phyloP scores from a whole-genome alignment of 1,140 invertebrate genomes.

The Euwallacea fornicatus region DNA sequence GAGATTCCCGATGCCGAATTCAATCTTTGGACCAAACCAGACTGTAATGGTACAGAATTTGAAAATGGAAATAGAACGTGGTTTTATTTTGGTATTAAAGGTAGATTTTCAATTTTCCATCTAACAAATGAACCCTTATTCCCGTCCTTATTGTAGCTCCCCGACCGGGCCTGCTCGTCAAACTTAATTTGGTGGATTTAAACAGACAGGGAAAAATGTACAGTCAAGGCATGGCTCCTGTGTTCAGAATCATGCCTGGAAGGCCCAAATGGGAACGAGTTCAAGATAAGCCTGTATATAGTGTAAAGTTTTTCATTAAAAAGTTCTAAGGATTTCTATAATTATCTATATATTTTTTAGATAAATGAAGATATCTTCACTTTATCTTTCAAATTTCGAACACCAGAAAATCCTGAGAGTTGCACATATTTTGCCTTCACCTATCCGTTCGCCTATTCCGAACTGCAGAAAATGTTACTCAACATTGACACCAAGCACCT shows the following conservation, averaged over 20 bases:
- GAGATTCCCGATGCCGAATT: constrained; percentile 75
- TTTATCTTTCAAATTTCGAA: constrained; percentile 76
- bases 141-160: constrained; percentile 54
- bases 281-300: constrained; percentile 67
- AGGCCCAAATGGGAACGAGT: constrained; percentile 80
- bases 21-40: constrained; percentile 88
- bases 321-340: background rate
- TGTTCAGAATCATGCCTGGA: constrained; percentile 69
- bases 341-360: constrained; percentile 56
- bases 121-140: background rate
- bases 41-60: constrained; percentile 84
- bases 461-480: constrained; percentile 72
- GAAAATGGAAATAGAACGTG: constrained; percentile 91
- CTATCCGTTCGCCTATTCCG: constrained; percentile 85
- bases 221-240: constrained; percentile 87
- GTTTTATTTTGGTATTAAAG: constrained; percentile 88
- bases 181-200: constrained; percentile 84
- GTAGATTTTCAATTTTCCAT: constrained; percentile 34
- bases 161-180: constrained; percentile 61
- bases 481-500: constrained; percentile 65
- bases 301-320: constrained; percentile 52
- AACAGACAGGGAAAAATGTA: constrained; percentile 91
- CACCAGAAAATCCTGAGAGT: constrained; percentile 71
- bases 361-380: constrained; percentile 72
- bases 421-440: constrained; percentile 90